Percentiles rank a stretch among this genome's conserved stretches.
These are phyloP conservation scores for Catalaphyllia jardinei DNA, from an alignment of 64 coral and sea anemone genomes.

Conservation along the genomic window DNA sequence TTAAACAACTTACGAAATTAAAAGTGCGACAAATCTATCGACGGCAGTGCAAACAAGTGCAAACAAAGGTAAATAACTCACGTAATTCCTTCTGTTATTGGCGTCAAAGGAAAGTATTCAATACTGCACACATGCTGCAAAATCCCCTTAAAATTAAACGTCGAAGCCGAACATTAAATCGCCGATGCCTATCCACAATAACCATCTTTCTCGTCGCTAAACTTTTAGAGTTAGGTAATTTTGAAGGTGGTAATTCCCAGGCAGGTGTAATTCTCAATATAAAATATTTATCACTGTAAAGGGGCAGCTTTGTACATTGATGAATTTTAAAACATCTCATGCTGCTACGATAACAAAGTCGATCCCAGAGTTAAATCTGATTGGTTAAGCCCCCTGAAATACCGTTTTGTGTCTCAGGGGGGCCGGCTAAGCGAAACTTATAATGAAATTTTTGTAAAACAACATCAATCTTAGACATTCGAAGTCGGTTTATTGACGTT, in stretches of 20 bases:
- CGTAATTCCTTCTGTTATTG: not conserved
- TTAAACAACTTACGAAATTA: not conserved
- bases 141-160: not conserved
- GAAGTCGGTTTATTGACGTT: too few species aligned
- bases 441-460: too few species aligned
- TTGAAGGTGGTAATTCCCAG: not conserved
- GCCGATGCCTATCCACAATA: not conserved
- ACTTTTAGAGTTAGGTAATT: not conserved
- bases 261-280: slow-evolving; percentile 12
- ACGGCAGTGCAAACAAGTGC: not conserved
- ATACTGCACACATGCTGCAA: not conserved
- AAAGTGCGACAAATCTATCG: not conserved
- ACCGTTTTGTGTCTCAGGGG: too few species aligned
- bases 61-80: slow-evolving; percentile 4
- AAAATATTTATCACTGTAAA: slow-evolving; percentile 27
- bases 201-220: not conserved
- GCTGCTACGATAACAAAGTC: not conserved
- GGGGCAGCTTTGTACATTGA: not conserved
- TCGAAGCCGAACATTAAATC: not conserved
- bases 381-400: not conserved
- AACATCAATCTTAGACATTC: too few species aligned
- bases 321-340: not conserved
- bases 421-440: too few species aligned
- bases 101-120: not conserved
- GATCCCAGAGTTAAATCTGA: not conserved